A percentile compares a stretch with the other conserved stretches of the same genome.
These are phyloP conservation scores for Drosophila hawaiiensis DNA, from an alignment of 2,888 invertebrate species.

Conservation along the genomic window DNA sequence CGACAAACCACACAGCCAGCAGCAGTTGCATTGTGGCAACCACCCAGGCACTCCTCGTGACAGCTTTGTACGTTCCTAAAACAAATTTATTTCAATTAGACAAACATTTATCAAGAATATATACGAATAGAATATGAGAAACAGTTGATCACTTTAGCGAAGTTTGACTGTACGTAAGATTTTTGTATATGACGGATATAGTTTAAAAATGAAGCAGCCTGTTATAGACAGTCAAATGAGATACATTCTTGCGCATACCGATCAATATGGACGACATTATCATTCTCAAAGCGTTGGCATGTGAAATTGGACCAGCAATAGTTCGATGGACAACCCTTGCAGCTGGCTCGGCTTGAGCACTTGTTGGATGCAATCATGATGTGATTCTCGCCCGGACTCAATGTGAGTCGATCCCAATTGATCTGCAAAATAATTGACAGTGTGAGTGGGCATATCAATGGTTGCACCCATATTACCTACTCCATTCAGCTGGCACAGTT, in stretches of 20 bases:
- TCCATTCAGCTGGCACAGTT: constrained; percentile 90
- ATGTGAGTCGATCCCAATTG: constrained; percentile 82
- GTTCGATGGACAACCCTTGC: constrained; percentile 75
- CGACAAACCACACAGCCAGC: constrained; percentile 90
- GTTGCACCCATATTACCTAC: constrained; percentile 55
- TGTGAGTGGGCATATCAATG: background rate
- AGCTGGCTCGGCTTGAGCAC: constrained; percentile 62
- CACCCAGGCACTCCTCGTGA: constrained; percentile 92
- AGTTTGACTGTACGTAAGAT: background rate
- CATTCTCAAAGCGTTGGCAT: constrained; percentile 83
- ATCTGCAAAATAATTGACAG: constrained; percentile 62
- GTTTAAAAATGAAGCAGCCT: no score
- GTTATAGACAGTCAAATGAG: background rate
- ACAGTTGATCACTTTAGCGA: background rate
- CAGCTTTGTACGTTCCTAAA: constrained; percentile 86
- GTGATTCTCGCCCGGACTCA: constrained; percentile 75
- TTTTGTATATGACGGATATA: background rate
- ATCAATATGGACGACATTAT: constrained; percentile 69
- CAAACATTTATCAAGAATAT: background rate
- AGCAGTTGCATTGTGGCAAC: constrained; percentile 87
- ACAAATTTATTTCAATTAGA: background rate
- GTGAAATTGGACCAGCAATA: constrained; percentile 83
- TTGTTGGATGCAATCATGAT: constrained; percentile 55
- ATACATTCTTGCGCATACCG: constrained; percentile 56
- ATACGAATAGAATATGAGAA: background rate